Percentiles rank a stretch among this genome's conserved stretches.
These are phyloP conservation scores for Apis laboriosa DNA, from an alignment of 1,140 invertebrate genomes.

Conservation along the genomic window DNA sequence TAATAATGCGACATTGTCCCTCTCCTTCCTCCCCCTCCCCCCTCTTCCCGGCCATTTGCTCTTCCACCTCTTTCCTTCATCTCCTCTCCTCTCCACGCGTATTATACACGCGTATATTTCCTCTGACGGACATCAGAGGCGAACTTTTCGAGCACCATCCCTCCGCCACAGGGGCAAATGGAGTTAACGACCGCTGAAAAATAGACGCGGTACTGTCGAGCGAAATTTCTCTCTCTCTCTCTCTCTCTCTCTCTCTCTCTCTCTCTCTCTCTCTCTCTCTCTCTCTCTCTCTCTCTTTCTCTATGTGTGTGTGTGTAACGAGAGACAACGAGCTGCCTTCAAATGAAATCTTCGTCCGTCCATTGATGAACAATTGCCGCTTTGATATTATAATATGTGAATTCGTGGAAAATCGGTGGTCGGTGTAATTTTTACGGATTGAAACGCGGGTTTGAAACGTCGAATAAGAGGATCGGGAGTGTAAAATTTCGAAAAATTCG, in stretches of 20 bases:
- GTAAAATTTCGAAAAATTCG: background rate
- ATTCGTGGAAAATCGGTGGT: too few relatives aligned
- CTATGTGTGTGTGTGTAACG: background rate
- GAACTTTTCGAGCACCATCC: conserved; percentile 27
- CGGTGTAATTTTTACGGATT: background rate
- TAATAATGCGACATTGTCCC: conserved; percentile 46
- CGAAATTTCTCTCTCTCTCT: background rate
- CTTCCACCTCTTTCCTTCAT: background rate
- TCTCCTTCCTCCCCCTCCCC: conserved; percentile 6
- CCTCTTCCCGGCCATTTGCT: conserved; percentile 8
- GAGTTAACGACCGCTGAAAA: conserved; percentile 49
- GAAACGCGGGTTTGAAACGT: background rate
- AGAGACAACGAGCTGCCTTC: background rate
- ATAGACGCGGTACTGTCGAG: conserved; percentile 9
- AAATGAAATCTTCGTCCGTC: too few relatives aligned
- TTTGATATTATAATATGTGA: background rate
- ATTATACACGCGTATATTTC: background rate
- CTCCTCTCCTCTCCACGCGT: background rate
- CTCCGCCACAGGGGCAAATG: conserved; percentile 14
- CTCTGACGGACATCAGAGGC: conserved; percentile 47
- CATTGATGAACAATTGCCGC: background rate
- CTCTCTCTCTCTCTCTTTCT: too few relatives aligned
- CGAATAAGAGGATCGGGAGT: background rate
- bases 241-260: too few relatives aligned
- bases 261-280: too few relatives aligned